Evolutionary conservation across 2,113 vertebrate species (phyloP).

Genomic region (Platysternon megacephalum): DNA sequence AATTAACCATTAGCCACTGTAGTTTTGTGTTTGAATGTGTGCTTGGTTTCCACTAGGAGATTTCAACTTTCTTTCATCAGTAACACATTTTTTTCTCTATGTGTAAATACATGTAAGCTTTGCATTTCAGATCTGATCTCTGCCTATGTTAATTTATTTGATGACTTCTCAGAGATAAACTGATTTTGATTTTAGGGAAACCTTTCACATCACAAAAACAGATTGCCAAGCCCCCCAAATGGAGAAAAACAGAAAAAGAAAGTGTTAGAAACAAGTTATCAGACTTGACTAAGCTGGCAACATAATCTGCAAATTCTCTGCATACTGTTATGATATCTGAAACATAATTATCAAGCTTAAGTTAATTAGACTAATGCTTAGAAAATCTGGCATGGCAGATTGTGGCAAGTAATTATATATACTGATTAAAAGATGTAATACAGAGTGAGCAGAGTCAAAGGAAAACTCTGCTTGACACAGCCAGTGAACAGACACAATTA

Average conservation of each 20-base stretch:
- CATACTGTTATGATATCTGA: slow-evolving; percentile 71
- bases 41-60: background rate
- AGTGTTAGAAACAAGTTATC: slow-evolving; percentile 58
- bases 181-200: slow-evolving; percentile 37
- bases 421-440: slow-evolving; percentile 82
- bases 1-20: slow-evolving; percentile 28
- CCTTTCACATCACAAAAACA: slow-evolving; percentile 26
- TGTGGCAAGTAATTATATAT: slow-evolving; percentile 85
- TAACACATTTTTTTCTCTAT: background rate
- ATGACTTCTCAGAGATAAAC: slow-evolving; percentile 44
- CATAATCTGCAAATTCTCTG: slow-evolving; percentile 67
- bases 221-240: background rate
- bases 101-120: slow-evolving; percentile 24
- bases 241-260: slow-evolving; percentile 37
- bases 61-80: background rate
- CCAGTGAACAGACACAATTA: slow-evolving; percentile 50
- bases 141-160: slow-evolving; percentile 28
- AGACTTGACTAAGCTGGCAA: slow-evolving; percentile 67
- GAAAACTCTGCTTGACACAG: slow-evolving; percentile 68
- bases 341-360: slow-evolving; percentile 83
- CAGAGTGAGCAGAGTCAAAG: slow-evolving; percentile 66
- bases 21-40: background rate
- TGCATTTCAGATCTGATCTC: slow-evolving; percentile 28
- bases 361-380: slow-evolving; percentile 87
- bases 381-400: slow-evolving; percentile 84